phyloP scores from a whole-genome alignment of 2,888 invertebrate genomes.

The Lymantria dispar region DNA sequence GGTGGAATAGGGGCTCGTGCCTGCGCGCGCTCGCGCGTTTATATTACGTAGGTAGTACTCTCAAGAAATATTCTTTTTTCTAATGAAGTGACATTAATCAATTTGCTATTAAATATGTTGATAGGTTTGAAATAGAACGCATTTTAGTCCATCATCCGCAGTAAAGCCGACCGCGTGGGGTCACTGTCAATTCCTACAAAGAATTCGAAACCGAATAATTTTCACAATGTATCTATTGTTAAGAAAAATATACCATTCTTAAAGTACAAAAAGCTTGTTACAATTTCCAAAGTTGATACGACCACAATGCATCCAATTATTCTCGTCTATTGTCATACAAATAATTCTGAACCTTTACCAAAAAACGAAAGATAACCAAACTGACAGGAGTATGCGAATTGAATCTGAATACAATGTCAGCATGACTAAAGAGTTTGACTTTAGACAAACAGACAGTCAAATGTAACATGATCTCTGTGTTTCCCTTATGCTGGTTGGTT shows the following conservation, averaged over 20 bases:
- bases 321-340: slow-evolving; percentile 25
- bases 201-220: not conserved
- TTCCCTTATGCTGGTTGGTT: slow-evolving; percentile 24
- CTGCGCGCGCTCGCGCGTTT: too few relatives aligned
- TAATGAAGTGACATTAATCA: too few relatives aligned
- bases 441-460: slow-evolving; percentile 51
- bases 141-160: too few relatives aligned
- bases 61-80: too few relatives aligned
- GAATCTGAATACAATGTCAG: slow-evolving; percentile 67
- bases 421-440: slow-evolving; percentile 66
- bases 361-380: slow-evolving; percentile 50
- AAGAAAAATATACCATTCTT: slow-evolving; percentile 2
- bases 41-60: too few relatives aligned
- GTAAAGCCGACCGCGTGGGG: too few relatives aligned
- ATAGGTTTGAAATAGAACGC: too few relatives aligned
- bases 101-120: too few relatives aligned
- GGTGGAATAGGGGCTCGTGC: too few relatives aligned
- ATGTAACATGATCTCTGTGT: slow-evolving; percentile 32
- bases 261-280: slow-evolving; percentile 10
- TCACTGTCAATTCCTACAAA: not conserved
- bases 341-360: slow-evolving; percentile 29
- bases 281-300: slow-evolving; percentile 9
- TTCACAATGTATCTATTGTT: slow-evolving; percentile 1
- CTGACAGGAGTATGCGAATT: slow-evolving; percentile 55
- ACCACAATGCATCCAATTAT: slow-evolving; percentile 29